These are phyloP conservation scores for Leucoraja erinaceus DNA, from an alignment of 2,113 vertebrate genomes.

Conservation along the genomic window DNA sequence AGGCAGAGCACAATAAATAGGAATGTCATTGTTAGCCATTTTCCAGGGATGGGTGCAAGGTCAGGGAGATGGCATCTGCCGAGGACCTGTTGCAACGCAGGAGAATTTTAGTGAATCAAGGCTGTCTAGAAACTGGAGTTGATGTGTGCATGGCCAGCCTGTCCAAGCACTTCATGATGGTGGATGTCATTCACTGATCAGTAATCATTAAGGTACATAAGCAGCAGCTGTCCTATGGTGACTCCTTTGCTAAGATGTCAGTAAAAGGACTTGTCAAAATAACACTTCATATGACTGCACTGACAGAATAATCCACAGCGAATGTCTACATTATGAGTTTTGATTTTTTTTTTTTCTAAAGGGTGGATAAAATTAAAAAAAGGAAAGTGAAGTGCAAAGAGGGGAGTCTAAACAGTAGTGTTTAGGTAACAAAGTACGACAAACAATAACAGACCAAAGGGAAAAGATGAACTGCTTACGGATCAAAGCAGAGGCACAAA, in stretches of 20 bases:
- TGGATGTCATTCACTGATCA: too few relatives aligned
- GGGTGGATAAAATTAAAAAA: background rate
- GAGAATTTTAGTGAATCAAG: too few relatives aligned
- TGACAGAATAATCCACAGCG: background rate
- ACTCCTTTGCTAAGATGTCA: background rate
- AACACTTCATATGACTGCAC: background rate
- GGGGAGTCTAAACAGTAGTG: background rate
- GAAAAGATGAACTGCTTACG: background rate
- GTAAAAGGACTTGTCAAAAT: background rate
- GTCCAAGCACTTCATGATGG: too few relatives aligned
- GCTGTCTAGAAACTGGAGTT: too few relatives aligned
- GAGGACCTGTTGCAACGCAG: too few relatives aligned
- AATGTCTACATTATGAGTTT: background rate
- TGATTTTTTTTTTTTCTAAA: background rate
- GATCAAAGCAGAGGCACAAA: background rate
- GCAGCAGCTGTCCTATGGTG: background rate
- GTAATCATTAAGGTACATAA: background rate
- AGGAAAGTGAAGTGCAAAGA: background rate
- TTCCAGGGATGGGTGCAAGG: too few relatives aligned
- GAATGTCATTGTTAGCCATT: too few relatives aligned
- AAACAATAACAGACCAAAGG: background rate
- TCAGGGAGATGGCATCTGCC: too few relatives aligned
- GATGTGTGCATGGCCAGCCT: too few relatives aligned
- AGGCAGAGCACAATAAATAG: too few relatives aligned
- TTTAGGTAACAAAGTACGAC: background rate